phyloP scores from a whole-genome alignment of 92 coral and sea anemone genomes.

The Bergia puertoricense region DNA sequence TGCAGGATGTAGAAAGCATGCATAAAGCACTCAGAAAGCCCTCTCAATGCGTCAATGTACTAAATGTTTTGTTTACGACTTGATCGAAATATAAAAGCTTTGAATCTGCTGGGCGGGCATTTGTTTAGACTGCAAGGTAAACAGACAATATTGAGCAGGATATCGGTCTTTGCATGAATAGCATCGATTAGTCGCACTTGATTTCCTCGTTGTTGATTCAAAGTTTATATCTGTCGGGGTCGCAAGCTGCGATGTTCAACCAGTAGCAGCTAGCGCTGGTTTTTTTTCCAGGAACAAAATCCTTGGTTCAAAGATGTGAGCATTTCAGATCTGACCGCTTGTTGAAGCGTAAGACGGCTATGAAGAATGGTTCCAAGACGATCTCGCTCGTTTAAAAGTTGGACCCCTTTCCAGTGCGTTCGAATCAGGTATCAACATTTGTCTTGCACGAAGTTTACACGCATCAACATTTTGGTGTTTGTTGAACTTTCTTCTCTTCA shows the following conservation, averaged over 20 bases:
- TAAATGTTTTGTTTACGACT: slow-evolving; percentile 13
- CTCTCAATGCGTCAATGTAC: neutral
- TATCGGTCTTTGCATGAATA: slow-evolving; percentile 35
- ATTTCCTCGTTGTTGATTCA: neutral
- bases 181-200: slow-evolving; percentile 24
- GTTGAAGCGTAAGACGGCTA: neutral
- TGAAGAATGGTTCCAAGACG: slow-evolving; percentile 2
- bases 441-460: neutral
- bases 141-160: slow-evolving; percentile 30
- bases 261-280: neutral
- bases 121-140: slow-evolving; percentile 33
- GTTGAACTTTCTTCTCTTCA: neutral
- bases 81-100: slow-evolving; percentile 17
- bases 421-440: slow-evolving; percentile 8
- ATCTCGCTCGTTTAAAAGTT: slow-evolving; percentile 9
- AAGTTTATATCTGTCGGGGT: neutral
- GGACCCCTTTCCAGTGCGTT: slow-evolving; percentile 12
- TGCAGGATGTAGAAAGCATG: neutral
- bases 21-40: neutral
- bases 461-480: neutral
- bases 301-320: neutral
- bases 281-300: neutral
- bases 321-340: neutral
- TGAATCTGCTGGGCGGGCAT: slow-evolving; percentile 10
- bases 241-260: neutral